A percentile compares a stretch with the other conserved stretches of the same genome.
phyloP scores from a whole-genome alignment of 2,797 vertebrate species.

The Neoniphon sammara region DNA sequence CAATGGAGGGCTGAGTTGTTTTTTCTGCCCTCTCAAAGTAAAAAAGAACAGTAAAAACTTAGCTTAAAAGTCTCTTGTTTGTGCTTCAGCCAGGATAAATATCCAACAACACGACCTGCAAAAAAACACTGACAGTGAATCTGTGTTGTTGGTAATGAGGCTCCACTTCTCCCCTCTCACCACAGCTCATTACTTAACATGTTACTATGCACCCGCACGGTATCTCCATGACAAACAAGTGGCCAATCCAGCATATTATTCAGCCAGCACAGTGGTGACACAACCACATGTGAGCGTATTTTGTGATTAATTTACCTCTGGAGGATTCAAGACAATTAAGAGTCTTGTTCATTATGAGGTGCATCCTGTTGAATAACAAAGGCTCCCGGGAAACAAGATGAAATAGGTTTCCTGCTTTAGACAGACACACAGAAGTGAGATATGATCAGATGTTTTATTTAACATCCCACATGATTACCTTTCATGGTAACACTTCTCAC shows the following conservation, averaged over 20 bases:
- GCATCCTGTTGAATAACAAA: slow-evolving; percentile 70
- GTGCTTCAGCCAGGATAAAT: slow-evolving; percentile 1
- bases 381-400: slow-evolving; percentile 58
- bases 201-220: slow-evolving; percentile 60
- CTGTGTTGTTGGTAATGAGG: not conserved
- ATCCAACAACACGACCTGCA: slow-evolving; percentile 3
- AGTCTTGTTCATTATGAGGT: slow-evolving; percentile 72
- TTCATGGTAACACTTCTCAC: slow-evolving; percentile 40
- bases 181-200: slow-evolving; percentile 60
- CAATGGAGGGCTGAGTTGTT: not conserved
- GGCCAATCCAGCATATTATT: slow-evolving; percentile 63
- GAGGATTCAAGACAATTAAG: slow-evolving; percentile 74
- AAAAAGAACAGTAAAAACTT: not conserved
- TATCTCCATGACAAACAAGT: slow-evolving; percentile 58
- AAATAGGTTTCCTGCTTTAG: slow-evolving; percentile 64
- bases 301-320: slow-evolving; percentile 78
- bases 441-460: slow-evolving; percentile 70
- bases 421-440: slow-evolving; percentile 56
- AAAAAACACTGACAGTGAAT: not conserved
- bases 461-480: slow-evolving; percentile 53
- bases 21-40: not conserved
- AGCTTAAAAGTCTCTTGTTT: not conserved
- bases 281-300: slow-evolving; percentile 61
- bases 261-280: slow-evolving; percentile 64
- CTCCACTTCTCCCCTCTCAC: not conserved